Percentiles rank a stretch among this genome's conserved stretches.
These are phyloP conservation scores for Varanus salvator DNA, from an alignment of 2,113 vertebrate genomes.

Conservation along the genomic window DNA sequence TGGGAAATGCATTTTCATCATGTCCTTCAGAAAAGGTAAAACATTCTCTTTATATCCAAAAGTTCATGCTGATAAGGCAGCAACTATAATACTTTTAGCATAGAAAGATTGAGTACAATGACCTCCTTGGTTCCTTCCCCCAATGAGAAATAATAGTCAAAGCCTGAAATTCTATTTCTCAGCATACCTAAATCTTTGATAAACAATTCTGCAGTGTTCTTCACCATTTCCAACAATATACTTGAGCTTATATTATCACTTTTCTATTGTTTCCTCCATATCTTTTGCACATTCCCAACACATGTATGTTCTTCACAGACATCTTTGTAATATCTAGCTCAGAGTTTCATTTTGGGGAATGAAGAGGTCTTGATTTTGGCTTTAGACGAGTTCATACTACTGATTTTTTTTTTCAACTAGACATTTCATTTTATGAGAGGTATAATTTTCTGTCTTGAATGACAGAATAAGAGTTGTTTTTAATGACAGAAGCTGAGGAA, in stretches of 20 bases:
- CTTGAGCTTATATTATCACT: conserved; percentile 4
- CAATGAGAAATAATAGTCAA: neutral
- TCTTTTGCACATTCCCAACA: neutral
- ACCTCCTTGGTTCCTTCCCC: neutral
- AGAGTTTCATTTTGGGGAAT: conserved; percentile 17
- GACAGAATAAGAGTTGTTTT: neutral
- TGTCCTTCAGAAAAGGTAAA: conserved; percentile 13
- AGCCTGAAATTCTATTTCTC: neutral
- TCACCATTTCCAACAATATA: rapidly evolving
- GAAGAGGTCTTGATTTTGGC: neutral
- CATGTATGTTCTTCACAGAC: conserved; percentile 1
- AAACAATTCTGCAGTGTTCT: neutral
- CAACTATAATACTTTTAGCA: conserved; percentile 8
- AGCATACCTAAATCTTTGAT: conserved; percentile 19
- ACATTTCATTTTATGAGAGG: neutral
- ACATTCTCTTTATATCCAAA: conserved; percentile 21
- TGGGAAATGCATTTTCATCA: conserved; percentile 28
- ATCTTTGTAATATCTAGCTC: conserved; percentile 6
- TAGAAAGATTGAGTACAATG: neutral
- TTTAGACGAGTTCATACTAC: neutral
- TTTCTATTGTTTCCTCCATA: neutral
- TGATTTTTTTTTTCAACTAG: neutral
- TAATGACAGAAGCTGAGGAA: neutral
- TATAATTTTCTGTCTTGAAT: neutral
- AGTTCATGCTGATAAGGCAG: conserved; percentile 10